phyloP scores from a whole-genome alignment of 1,140 invertebrate genomes.

The Acromyrmex charruanus region DNA sequence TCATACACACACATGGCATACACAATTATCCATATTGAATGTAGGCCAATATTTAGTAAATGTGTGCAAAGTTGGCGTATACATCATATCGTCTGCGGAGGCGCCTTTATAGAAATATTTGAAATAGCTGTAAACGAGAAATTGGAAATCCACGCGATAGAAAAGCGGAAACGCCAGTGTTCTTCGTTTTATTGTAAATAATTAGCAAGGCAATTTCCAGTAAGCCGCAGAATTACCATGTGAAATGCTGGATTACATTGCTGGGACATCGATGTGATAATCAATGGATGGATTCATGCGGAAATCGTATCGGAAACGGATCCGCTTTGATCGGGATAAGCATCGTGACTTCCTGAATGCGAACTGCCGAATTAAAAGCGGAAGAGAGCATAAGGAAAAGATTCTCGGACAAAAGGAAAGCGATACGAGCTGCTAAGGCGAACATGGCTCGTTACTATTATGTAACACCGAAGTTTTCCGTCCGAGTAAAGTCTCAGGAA shows the following conservation, averaged over 20 bases:
- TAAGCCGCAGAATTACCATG: not conserved
- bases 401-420: not conserved
- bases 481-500: not conserved
- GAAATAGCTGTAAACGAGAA: not conserved
- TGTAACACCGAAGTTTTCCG: constrained; percentile 34
- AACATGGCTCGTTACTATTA: constrained; percentile 25
- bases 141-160: not conserved
- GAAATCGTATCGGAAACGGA: constrained; percentile 16
- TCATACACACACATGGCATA: too few relatives aligned
- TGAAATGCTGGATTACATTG: constrained; percentile 11
- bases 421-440: not conserved
- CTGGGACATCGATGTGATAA: constrained; percentile 21
- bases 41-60: too few relatives aligned
- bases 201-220: not conserved
- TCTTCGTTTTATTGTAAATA: constrained; percentile 1
- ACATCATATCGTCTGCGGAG: too few relatives aligned
- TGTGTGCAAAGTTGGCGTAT: too few relatives aligned
- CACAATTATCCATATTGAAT: too few relatives aligned
- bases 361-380: not conserved
- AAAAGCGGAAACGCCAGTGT: not conserved
- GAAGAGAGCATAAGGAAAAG: constrained; percentile 9
- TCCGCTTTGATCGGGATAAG: constrained; percentile 6
- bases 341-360: not conserved
- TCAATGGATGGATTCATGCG: not conserved
- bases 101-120: not conserved